These are phyloP conservation scores for Rynchops niger DNA, from an alignment of 2,113 vertebrate genomes.

Conservation along the genomic window DNA sequence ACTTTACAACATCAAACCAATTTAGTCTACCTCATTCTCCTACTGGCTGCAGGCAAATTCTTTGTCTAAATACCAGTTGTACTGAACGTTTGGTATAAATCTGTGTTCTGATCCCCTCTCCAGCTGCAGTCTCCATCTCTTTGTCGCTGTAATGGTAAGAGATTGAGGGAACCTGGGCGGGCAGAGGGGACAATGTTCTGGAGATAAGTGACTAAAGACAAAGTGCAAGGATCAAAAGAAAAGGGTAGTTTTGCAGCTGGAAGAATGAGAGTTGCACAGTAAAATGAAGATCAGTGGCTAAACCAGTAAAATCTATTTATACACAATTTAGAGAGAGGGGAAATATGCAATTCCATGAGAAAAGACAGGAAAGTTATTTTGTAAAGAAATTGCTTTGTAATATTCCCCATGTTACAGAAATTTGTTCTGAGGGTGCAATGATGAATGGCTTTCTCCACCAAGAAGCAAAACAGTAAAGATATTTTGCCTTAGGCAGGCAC, in stretches of 20 bases:
- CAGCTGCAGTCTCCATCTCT: not conserved
- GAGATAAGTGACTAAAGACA: not conserved
- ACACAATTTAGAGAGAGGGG: not conserved
- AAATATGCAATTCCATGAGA: not conserved
- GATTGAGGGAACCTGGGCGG: not conserved
- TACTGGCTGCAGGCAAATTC: constrained; percentile 1
- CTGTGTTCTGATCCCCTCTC: not conserved
- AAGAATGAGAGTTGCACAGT: not conserved
- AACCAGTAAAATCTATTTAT: not conserved
- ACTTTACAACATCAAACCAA: not conserved
- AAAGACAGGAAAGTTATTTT: not conserved
- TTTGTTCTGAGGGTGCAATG: not conserved
- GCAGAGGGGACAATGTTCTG: not conserved
- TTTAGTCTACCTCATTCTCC: constrained; percentile 9
- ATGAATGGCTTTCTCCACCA: not conserved
- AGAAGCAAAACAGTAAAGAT: not conserved
- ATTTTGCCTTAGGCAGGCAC: not conserved
- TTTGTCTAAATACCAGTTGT: constrained; percentile 14
- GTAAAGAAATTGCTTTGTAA: not conserved
- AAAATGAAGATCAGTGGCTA: not conserved
- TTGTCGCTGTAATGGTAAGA: not conserved
- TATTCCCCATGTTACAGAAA: not conserved
- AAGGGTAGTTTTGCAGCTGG: not conserved
- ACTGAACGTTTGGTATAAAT: not conserved
- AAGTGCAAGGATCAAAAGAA: not conserved